A percentile compares a stretch with the other conserved stretches of the same genome.
These are phyloP conservation scores for Epistrophe eligans DNA, from an alignment of 2,888 invertebrate species.

Conservation along the genomic window DNA sequence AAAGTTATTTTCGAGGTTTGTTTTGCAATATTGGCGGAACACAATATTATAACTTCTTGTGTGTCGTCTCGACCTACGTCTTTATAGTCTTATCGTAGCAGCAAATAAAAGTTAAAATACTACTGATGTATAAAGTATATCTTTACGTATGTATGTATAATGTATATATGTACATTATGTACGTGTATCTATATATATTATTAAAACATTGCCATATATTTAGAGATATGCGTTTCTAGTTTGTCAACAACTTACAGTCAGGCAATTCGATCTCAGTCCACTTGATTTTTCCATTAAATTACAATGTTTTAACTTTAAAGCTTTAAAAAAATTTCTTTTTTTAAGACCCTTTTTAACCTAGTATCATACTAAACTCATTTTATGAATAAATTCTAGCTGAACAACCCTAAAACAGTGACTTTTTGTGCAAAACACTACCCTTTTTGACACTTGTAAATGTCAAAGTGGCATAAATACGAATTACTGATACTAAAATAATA, in stretches of 20 bases:
- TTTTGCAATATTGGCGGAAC: constrained; percentile 60
- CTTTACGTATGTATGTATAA: not conserved
- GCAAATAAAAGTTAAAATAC: constrained; percentile 28
- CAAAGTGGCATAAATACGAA: too few species aligned
- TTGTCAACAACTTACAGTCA: constrained; percentile 60
- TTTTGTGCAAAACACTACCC: too few species aligned
- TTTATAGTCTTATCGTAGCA: not conserved
- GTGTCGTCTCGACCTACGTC: constrained; percentile 38
- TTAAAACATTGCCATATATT: not conserved
- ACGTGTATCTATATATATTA: not conserved
- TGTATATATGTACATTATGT: not conserved
- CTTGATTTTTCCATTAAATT: not conserved
- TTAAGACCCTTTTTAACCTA: too few species aligned
- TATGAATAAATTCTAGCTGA: too few species aligned
- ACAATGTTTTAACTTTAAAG: too few species aligned
- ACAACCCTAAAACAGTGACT: too few species aligned
- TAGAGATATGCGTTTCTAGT: constrained; percentile 10
- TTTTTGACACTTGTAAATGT: too few species aligned
- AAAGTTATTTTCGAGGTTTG: constrained; percentile 60
- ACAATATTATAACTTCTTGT: constrained; percentile 46
- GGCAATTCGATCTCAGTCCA: not conserved
- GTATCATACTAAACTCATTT: too few species aligned
- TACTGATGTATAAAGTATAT: not conserved
- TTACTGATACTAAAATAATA: too few species aligned
- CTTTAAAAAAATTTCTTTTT: too few species aligned